These are phyloP conservation scores for Mantis religiosa DNA, from an alignment of 2,888 invertebrate species.

Conservation along the genomic window DNA sequence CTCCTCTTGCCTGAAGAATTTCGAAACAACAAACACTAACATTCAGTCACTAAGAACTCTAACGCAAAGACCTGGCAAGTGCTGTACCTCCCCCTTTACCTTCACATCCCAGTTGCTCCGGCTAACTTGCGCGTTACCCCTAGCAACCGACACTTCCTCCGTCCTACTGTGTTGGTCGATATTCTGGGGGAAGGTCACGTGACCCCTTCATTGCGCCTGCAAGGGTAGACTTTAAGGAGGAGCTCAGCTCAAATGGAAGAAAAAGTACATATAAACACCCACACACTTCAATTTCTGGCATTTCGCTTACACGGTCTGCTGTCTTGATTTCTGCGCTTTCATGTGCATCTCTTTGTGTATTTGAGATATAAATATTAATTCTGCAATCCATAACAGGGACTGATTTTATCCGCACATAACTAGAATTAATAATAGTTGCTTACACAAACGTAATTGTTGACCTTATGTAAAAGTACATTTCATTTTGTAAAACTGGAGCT, in stretches of 20 bases:
- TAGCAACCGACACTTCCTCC: conserved; percentile 1
- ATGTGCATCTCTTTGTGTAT: no score
- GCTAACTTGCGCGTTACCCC: not conserved
- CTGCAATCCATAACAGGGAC: no score
- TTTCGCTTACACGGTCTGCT: not conserved
- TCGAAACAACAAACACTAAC: not conserved
- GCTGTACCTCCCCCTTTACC: not conserved
- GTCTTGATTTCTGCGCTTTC: no score
- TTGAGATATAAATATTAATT: no score
- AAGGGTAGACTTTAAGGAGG: conserved; percentile 13
- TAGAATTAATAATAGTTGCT: no score
- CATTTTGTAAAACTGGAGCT: no score
- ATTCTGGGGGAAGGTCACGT: not conserved
- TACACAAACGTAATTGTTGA: no score
- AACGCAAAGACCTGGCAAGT: not conserved
- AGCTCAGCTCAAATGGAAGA: not conserved
- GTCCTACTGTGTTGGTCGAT: conserved; percentile 3
- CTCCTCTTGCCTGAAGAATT: not conserved
- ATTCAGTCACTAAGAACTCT: not conserved
- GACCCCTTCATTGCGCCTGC: conserved; percentile 18
- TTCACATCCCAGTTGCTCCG: not conserved
- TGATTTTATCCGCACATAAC: no score
- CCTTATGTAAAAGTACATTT: no score
- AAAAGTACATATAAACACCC: not conserved
- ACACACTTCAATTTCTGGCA: not conserved